A percentile compares a stretch with the other conserved stretches of the same genome.
phyloP scores from a whole-genome alignment of 2,888 invertebrate species.

The Meghimatium bilineatum region DNA sequence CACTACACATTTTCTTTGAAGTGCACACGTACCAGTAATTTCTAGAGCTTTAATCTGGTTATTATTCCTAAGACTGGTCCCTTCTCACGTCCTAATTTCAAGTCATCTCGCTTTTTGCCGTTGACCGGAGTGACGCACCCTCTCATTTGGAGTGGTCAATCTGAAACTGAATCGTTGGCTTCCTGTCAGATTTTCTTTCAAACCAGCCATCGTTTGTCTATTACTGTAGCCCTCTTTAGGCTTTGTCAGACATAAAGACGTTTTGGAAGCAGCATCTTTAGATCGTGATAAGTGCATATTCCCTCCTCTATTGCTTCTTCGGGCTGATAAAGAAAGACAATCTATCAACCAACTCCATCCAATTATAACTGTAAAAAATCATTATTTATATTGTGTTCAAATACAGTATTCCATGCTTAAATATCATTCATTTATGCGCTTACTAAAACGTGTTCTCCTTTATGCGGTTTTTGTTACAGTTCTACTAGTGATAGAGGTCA shows the following conservation, averaged over 20 bases:
- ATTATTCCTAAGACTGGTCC: background rate
- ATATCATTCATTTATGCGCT: too few species aligned
- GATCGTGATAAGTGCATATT: background rate
- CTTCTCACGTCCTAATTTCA: constrained; percentile 2
- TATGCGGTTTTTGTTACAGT: too few species aligned
- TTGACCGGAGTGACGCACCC: constrained; percentile 14
- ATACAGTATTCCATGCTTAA: too few species aligned
- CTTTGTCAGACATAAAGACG: background rate
- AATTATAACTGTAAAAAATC: background rate
- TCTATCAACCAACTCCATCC: background rate
- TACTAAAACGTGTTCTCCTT: too few species aligned
- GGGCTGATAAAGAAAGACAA: background rate
- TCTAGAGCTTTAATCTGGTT: background rate
- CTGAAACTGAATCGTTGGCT: constrained; percentile 12
- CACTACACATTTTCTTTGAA: too few species aligned
- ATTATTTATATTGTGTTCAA: too few species aligned
- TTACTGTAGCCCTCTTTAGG: background rate
- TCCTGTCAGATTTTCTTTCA: constrained; percentile 13
- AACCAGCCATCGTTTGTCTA: background rate
- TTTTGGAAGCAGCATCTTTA: background rate
- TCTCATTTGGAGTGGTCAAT: constrained; percentile 29
- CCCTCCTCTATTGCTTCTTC: background rate
- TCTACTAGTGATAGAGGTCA: too few species aligned
- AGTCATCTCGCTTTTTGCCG: background rate
- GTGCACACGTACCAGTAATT: background rate